Conservation (phyloP, 53 echinoderm and acorn worm genomes). For the Henricia sp. region DNA sequence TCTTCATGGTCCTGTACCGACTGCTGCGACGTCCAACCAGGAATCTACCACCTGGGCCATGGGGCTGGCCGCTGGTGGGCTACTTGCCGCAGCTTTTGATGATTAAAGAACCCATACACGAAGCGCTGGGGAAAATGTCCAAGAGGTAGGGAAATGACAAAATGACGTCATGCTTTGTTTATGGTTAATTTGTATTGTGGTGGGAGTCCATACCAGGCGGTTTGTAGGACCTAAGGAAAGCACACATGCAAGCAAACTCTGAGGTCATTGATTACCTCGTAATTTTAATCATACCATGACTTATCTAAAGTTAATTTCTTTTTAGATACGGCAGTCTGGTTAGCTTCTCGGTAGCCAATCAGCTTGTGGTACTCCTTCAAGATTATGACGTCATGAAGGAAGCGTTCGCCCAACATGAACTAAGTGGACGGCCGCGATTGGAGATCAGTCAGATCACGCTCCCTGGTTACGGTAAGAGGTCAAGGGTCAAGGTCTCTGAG, state of each 20-base stretch:
- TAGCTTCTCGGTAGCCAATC: conserved; percentile 51
- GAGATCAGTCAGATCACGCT: conserved; percentile 48
- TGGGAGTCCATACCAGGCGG: neutral
- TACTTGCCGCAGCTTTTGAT: conserved; percentile 56
- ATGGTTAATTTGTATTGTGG: neutral
- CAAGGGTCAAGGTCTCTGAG: neutral
- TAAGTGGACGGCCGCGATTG: conserved; percentile 53
- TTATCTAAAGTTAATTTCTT: neutral
- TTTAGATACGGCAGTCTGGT: conserved; percentile 50
- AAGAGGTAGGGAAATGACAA: conserved; percentile 1
- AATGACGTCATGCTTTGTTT: neutral
- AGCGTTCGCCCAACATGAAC: conserved; percentile 51
- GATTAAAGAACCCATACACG: conserved; percentile 40
- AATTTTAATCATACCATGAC: neutral
- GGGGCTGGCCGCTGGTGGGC: conserved; percentile 55
- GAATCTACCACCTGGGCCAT: conserved; percentile 63
- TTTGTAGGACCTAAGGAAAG: neutral
- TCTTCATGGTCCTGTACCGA: conserved; percentile 3
- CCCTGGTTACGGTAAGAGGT: conserved; percentile 35
- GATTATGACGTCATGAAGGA: conserved; percentile 71
- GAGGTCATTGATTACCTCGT: neutral
- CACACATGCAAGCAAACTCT: neutral
- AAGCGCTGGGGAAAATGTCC: conserved; percentile 29
- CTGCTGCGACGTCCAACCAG: conserved; percentile 12
- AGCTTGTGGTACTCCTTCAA: conserved; percentile 51